Conservation (phyloP, 1,140 invertebrate species). For the Drosophila bocki region DNA sequence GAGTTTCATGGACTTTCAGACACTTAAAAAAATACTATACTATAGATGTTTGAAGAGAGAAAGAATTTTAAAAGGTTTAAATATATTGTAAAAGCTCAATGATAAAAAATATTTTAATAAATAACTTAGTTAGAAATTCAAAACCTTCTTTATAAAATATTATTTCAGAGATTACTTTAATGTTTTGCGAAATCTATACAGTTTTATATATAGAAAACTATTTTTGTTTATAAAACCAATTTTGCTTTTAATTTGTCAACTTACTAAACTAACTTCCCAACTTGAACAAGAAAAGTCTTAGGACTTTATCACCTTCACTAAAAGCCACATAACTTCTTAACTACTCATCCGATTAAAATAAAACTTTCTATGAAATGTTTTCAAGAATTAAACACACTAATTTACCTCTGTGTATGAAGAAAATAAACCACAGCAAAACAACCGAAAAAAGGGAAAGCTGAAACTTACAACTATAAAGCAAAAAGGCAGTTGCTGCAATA, state of each 20-base stretch:
- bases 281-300: neutral
- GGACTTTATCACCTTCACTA: neutral
- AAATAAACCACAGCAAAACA: slow-evolving; percentile 33
- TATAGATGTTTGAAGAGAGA: neutral
- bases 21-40: neutral
- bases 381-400: neutral
- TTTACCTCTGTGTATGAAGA: slow-evolving; percentile 1
- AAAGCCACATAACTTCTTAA: slow-evolving; percentile 1
- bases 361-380: neutral
- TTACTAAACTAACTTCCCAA: neutral
- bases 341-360: slow-evolving; percentile 1
- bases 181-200: neutral
- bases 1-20: slow-evolving; percentile 21
- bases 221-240: neutral
- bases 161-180: neutral
- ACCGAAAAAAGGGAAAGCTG: slow-evolving; percentile 29
- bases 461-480: slow-evolving; percentile 21
- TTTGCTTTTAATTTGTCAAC: neutral
- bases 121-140: neutral
- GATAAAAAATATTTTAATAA: neutral
- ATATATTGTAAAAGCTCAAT: no score
- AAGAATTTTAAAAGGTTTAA: neutral
- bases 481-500: slow-evolving; percentile 44
- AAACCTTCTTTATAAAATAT: neutral
- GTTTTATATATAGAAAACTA: neutral